Evolutionary conservation across 2,113 vertebrate species (phyloP), one percentile per base, ranked within the genome.

Genomic region (Dasypus novemcinctus): DNA sequence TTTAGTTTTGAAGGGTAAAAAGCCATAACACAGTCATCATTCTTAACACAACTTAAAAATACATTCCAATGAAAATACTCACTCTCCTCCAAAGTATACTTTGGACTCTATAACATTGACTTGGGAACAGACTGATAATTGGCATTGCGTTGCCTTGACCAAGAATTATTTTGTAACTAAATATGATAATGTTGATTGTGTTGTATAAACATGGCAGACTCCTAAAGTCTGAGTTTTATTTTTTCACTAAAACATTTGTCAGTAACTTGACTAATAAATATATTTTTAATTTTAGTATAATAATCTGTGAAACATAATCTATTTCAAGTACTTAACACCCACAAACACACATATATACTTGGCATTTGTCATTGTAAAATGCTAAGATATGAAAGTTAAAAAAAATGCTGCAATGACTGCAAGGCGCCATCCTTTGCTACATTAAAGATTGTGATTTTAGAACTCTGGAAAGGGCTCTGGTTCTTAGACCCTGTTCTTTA

Each of bases 1-100:
- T 96, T 97, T 97, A 96, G 87, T 93, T 72, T 81, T 83, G 46
- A 95, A 95, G 75, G 7, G 27, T 74, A 72, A 92, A 79, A 96
- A 90, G 68, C 17, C 23, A 61, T 79, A 96, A 38, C 64, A 69
- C 59, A 94, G 61, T 59, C 43, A 75, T 94, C 54, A 68, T 94
- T 96, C 41, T 86, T 86, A 90, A 86, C 21, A 86, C 20, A 93
- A 41, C 33, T 94, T 92, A 43, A 87, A 96, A 95, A 94, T 41
- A 91, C 59, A 93, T 92, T 95, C 38, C 41, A 95, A 41, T 41
- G 69, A 87, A 71, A 93, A 93, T 64, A 84, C 7, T 63, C 72
- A 82, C 8, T 94, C 33, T 38, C 57, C 20, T 21, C 14, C n/a
- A 38, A 52, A 78, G 31, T 87, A 38, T 74, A 72, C 57, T 94